Evolutionary conservation across 2,113 vertebrate species (phyloP).

Genomic region (Herpailurus yagouaroundi): DNA sequence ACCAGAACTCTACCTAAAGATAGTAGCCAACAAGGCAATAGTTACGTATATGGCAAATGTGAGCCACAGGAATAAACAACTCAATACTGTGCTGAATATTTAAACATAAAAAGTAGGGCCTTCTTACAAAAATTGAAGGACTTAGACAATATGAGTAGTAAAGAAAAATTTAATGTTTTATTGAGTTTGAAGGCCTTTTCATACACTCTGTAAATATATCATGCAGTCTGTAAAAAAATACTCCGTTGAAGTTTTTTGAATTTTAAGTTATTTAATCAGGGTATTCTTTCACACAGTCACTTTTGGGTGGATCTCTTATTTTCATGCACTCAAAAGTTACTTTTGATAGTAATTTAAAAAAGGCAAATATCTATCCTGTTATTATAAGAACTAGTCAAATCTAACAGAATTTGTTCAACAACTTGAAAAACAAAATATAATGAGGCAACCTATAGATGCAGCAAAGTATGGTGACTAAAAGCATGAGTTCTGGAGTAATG

Average conservation of each 20-base stretch:
- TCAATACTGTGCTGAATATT: not conserved
- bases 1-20: not conserved
- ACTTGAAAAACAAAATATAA: constrained; percentile 51
- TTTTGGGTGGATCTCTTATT: not conserved
- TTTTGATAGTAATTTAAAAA: constrained; percentile 36
- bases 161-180: constrained; percentile 7
- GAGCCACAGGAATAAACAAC: constrained; percentile 3
- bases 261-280: constrained; percentile 42
- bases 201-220: not conserved
- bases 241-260: not conserved
- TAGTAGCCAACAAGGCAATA: not conserved
- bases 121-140: constrained; percentile 27
- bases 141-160: not conserved
- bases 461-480: constrained; percentile 32
- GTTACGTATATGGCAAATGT: not conserved
- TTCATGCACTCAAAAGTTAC: constrained; percentile 11
- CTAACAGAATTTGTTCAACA: constrained; percentile 15
- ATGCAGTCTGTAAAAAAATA: not conserved
- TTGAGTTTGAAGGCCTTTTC: not conserved
- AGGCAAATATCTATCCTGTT: not conserved
- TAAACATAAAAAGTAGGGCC: not conserved
- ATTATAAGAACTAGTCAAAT: not conserved
- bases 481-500: not conserved
- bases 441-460: not conserved
- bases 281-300: not conserved